Base-by-base conservation (phyloP, 2,113 vertebrate species). In the Alexandromys fortis region DNA sequence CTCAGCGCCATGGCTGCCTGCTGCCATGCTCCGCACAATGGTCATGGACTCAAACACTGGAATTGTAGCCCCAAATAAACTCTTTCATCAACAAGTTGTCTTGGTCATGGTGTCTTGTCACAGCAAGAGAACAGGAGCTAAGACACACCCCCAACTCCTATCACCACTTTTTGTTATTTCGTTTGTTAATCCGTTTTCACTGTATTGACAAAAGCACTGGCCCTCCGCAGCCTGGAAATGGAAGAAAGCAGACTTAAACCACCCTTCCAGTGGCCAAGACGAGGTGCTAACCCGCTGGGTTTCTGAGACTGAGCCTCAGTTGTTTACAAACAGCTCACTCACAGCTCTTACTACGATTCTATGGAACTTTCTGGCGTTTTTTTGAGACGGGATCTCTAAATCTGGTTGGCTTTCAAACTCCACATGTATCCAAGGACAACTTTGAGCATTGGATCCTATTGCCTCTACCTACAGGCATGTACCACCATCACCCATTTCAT, bases 211-310 rank as follows among this genome's bases (percentile, higher is more conserved):
- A 45, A 82, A 94, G 33, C 33, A 72, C 26, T 77, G 17, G 13
- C 81, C 35, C n/a, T 45, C 24, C 16, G 35, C n/a, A 77, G 35
- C 58, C 7, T 42, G 28, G 81, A 89, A 83, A 63, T 38, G 73
- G 58, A 82, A 86, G 63, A 70, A 90, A 89, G 73, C 1, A 1
- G 11, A 35, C 6, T 83, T 52, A 28, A 1, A 0, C 1, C 3
- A 5, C 21, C 24, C 68, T 38, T 67, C 45, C 49, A 52, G 4
- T 9, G 78, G 78, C 85, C 38, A n/a, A 35, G 61, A 89, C 9
- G 13, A 77, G 14, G 28, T 26, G 72, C 22, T 28, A 38, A 14
- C 7, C 1, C 0, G 1, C 6, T 26, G 1, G 17, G 30, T 52
- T 87, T 96, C 63, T 65, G 85, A 63, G 19, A 52, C 10, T 33